These are phyloP conservation scores for Tachycineta bicolor DNA, from an alignment of 2,113 vertebrate species.

Conservation along the genomic window DNA sequence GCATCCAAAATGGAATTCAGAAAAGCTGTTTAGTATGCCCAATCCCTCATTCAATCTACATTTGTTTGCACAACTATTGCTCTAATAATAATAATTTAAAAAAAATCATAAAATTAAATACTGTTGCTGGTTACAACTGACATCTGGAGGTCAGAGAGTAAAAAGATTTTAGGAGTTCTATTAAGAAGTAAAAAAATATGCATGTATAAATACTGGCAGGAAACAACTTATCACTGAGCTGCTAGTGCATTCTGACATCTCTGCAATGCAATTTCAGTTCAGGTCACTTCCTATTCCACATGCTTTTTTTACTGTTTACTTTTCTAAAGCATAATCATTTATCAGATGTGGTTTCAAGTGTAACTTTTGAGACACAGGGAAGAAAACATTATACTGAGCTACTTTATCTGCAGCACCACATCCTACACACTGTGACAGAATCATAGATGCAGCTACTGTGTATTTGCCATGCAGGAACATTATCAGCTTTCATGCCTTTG, in stretches of 20 bases:
- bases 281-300: conserved; percentile 3
- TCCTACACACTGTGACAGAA: background rate
- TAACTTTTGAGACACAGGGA: background rate
- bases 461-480: background rate
- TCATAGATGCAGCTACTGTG: background rate
- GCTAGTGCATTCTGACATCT: background rate
- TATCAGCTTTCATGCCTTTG: background rate
- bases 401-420: background rate
- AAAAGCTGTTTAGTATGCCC: background rate
- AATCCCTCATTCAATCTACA: background rate
- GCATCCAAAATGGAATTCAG: conserved; percentile 15
- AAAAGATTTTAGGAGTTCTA: conserved; percentile 5
- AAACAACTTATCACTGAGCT: background rate
- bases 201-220: background rate
- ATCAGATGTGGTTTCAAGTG: conserved; percentile 41
- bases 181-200: background rate
- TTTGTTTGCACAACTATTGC: conserved; percentile 7
- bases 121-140: background rate
- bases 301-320: conserved; percentile 16
- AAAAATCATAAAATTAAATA: background rate
- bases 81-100: no score
- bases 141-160: background rate
- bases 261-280: background rate
- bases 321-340: conserved; percentile 30
- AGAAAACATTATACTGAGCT: background rate